Base-by-base conservation (phyloP, 2,113 vertebrate species). In the Phocoena sinus region DNA sequence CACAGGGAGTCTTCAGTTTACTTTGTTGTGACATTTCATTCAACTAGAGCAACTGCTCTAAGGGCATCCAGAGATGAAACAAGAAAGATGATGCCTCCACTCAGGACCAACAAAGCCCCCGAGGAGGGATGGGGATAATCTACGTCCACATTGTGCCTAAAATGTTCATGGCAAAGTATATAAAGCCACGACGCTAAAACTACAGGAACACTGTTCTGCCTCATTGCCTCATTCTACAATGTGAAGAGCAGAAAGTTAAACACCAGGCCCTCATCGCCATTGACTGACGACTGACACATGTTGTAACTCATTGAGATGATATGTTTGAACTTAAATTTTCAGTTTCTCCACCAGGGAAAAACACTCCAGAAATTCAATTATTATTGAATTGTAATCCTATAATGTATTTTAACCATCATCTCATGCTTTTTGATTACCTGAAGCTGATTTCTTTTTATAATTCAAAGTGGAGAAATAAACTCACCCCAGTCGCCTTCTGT, bases 391-490 rank as follows among this genome's bases (percentile, higher is more conserved):
- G 94, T 44, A 91, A 95, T 85, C 74, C 63, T 92, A 23, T 58
- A 86, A 83, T 9, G n/a, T 50, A 91, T 92, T 96, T 97, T 89
- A 96, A 38, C 86, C 53, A 80, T 68, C 89, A 81, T 47, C 83
- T 93, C 85, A 18, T 44, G 73, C 71, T 97, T 97, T 97, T 96
- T 96, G 92, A 97, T 97, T 67, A 93, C 95, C 60, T 96, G 85
- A 63, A 76, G 31, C 62, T 10, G 94, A 89, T 91, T 90, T 97
- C 92, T 96, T 97, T 97, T 85, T 82, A 92, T 67, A 95, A 96
- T 94, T 97, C 92, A 96, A 96, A 98, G 97, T 12, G 67, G 95
- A 97, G 92, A 96, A 89, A 87, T 76, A 86, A 85, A 67, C 71
- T 85, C 36, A 33, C 82, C 53, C 62, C 60, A 86, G 65, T 82